A percentile compares a stretch with the other conserved stretches of the same genome.
phyloP scores from a whole-genome alignment of 2,888 invertebrate genomes.

The Drosophila quasianomalipes region DNA sequence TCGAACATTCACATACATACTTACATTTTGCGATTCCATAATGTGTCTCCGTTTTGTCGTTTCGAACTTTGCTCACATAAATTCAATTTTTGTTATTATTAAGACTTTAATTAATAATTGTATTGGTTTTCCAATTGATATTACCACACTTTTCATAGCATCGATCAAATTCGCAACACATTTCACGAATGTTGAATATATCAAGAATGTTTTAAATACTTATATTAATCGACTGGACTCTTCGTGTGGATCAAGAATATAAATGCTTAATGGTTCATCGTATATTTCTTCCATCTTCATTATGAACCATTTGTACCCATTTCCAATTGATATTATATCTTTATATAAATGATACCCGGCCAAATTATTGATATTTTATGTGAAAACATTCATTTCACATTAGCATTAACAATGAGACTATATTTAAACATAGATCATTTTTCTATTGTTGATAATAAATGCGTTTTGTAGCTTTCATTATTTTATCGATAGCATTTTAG shows the following conservation, averaged over 20 bases:
- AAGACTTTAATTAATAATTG: too few relatives aligned
- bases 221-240: not conserved
- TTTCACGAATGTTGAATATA: not conserved
- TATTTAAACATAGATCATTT: not conserved
- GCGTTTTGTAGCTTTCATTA: not conserved
- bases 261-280: not conserved
- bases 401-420: not conserved
- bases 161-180: too few relatives aligned
- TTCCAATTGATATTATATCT: not conserved
- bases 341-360: not conserved
- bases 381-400: not conserved
- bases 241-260: not conserved
- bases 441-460: not conserved
- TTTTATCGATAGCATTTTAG: not conserved
- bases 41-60: not conserved
- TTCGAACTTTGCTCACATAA: too few relatives aligned
- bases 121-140: not conserved
- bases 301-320: not conserved
- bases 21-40: too few relatives aligned
- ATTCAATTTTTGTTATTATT: too few relatives aligned
- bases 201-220: not conserved
- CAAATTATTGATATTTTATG: not conserved
- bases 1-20: too few relatives aligned
- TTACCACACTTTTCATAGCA: not conserved
- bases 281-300: not conserved